Percentiles rank a stretch among this genome's conserved stretches.
Evolutionary conservation across 1,140 invertebrate species (phyloP).

Genomic region (Hormaphis cornu): DNA sequence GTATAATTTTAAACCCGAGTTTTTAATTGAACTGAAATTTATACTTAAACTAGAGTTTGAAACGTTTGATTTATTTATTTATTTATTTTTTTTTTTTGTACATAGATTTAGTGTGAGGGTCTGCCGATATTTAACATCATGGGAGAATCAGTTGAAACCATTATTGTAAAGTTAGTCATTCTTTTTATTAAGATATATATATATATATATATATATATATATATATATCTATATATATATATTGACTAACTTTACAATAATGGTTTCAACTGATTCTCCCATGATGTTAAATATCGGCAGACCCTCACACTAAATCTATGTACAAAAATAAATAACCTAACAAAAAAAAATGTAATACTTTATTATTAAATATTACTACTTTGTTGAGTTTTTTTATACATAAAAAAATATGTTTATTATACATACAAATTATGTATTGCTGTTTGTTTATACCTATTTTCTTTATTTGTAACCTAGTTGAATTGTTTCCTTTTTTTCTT

Average conservation of each 20-base stretch:
- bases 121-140: constrained; percentile 12
- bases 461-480: constrained; percentile 27
- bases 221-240: constrained; percentile 9
- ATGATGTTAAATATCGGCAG: constrained; percentile 12
- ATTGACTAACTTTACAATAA: constrained; percentile 18
- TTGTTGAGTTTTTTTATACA: constrained; percentile 32
- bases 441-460: constrained; percentile 26
- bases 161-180: constrained; percentile 21
- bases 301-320: constrained; percentile 27
- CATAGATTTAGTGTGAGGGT: constrained; percentile 27
- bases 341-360: constrained; percentile 27
- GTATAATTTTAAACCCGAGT: background rate
- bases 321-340: constrained; percentile 28
- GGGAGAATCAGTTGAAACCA: constrained; percentile 12
- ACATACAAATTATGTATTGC: constrained; percentile 28
- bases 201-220: background rate
- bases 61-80: background rate
- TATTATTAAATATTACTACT: constrained; percentile 31
- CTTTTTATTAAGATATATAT: constrained; percentile 17
- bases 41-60: background rate
- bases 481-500: constrained; percentile 18
- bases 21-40: background rate
- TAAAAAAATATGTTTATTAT: constrained; percentile 30
- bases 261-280: constrained; percentile 12
- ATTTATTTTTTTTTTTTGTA: constrained; percentile 20